These are phyloP conservation scores for Eupelmus urozonus DNA, from an alignment of 2,888 invertebrate genomes.

Conservation along the genomic window DNA sequence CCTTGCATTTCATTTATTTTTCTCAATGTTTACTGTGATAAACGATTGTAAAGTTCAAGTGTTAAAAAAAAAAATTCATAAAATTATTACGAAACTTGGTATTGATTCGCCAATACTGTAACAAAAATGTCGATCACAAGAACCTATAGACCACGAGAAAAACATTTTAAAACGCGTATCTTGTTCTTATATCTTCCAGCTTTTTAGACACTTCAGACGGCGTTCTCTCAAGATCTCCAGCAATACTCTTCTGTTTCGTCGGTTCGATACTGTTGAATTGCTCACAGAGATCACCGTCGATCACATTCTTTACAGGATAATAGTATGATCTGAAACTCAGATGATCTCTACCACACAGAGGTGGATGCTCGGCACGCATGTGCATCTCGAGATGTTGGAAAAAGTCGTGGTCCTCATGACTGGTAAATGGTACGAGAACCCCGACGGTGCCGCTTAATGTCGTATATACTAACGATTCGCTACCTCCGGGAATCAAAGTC, in stretches of 20 bases:
- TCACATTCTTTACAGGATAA: constrained; percentile 98
- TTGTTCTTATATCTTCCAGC: constrained; percentile 97
- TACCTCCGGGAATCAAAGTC: constrained; percentile 97
- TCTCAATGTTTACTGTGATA: no score
- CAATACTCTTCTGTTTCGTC: constrained; percentile 95
- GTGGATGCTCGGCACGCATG: constrained; percentile 97
- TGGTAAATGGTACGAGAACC: constrained; percentile 95
- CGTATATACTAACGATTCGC: constrained; percentile 97
- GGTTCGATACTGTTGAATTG: constrained; percentile 98
- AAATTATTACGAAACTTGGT: no score
- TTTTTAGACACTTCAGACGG: constrained; percentile 99
- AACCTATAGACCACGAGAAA: not conserved
- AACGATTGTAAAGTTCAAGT: no score
- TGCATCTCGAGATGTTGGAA: constrained; percentile 99
- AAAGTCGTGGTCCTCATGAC: constrained; percentile 98
- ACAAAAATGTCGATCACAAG: no score
- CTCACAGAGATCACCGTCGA: constrained; percentile 99
- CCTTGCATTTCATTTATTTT: no score
- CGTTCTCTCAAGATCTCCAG: constrained; percentile 95
- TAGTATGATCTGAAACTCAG: constrained; percentile 97
- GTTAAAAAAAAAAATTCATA: no score
- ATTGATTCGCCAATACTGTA: no score
- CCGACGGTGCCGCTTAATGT: constrained; percentile 96
- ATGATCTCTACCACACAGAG: constrained; percentile 98
- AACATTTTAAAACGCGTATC: constrained; percentile 94